Base-by-base conservation (phyloP, 2,113 vertebrate species). In the Todiramphus chloris region DNA sequence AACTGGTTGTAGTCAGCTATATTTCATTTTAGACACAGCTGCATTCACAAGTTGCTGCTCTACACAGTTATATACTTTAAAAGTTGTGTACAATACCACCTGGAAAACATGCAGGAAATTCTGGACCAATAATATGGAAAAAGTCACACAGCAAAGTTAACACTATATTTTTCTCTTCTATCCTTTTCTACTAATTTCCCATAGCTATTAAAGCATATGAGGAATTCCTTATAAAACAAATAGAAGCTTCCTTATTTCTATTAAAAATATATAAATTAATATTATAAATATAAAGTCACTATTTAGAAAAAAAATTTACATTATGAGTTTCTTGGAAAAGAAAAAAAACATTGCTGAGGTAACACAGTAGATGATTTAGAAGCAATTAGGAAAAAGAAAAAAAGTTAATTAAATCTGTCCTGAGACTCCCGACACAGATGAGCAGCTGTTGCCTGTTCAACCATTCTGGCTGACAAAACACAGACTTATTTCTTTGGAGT, bases 381-480 rank as follows among this genome's bases (percentile, higher is more conserved):
- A 94, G 12, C 35, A 94, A 94, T 85, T 91, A 81, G 43, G 44
- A 14, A 78, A 37, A 35, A 68, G 79, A 69, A 59, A 76, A 76
- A 58, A 92, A 39, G 27, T 70, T 91, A 94, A 95, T 90, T 96
- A 93, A 86, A 85, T 83, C 82, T 93, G 87, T 66, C 70, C 92
- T 68, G 87, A 94, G 83, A 93, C 88, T 93, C 84, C 67, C 7
- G 0, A 87, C 90, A 92, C 69, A 24, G 2, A 67, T 80, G 50
- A 89, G 70, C 90, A 94, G 70, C 78, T 96, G 67, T 77, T 94
- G 77, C 59, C 46, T 64, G 66, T 41, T 81, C 63, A 73, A 28
- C n/a, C 23, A 60, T 89, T 94, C 87, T 79, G 79, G 18, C 35
- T 88, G 64, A 80, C 33, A 25, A 70, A 89, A 89, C 16, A 62